Evolutionary conservation across 1,140 invertebrate species (phyloP), one percentile per base, ranked within the genome.

Genomic region (Sesamia nonagrioides): DNA sequence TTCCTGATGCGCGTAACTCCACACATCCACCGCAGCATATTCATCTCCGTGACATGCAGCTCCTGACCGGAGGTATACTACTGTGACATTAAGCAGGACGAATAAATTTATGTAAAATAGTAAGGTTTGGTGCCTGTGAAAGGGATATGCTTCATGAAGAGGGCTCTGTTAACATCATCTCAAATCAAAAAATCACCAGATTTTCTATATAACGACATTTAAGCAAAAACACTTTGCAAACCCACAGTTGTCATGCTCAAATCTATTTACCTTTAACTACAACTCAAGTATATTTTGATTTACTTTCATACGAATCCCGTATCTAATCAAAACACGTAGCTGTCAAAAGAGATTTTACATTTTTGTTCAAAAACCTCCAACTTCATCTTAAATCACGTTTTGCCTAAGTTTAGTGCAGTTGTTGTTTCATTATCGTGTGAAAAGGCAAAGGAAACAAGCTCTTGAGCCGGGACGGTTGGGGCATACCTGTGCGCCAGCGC

Each of bases 351-450:
- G 60, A 76, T n/a, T n/a, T n/a, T n/a, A n/a, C n/a, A n/a, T n/a
- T 63, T 77, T 63, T 9, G 40, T 48, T 45, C 48, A 27, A 69
- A 77, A 77, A 77, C 15, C 50, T 60, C 13, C 13, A 11, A 15
- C 8, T 52, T 11, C 42, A 35, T 21, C 11, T 58, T 68, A 61
- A 77, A 85, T 73, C 88, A 89, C 88, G 89, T 90, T 87, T 87
- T 85, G 85, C 74, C 77, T 81, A 18, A 68, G 45, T 48, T 27
- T 68, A n/a, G 63, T 13, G 84, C 84, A 81, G 82, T 90, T 87
- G 87, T 89, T 90, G 85, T 92, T 92, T 92, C 89, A 89, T 92
- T 91, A 92, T 92, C 88, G 85, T 93, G 79, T 90, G 88, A 89
- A 91, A 90, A 86, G 84, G 90, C 77, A 89, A 86, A 92, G 91